These are phyloP conservation scores for Premnoplex brunnescens DNA, from an alignment of 2,797 vertebrate genomes.

Conservation along the genomic window DNA sequence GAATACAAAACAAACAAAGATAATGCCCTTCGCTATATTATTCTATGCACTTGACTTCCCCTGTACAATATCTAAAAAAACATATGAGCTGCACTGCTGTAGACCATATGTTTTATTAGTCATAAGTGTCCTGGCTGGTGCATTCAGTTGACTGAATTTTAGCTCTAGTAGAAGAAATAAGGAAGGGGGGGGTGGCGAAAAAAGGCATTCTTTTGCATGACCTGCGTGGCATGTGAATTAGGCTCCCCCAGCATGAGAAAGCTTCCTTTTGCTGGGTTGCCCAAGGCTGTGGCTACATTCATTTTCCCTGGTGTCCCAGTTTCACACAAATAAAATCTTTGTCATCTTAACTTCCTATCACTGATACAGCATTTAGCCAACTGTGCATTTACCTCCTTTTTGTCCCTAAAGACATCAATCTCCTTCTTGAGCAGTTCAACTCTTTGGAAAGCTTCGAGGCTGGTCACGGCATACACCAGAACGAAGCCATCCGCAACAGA, in stretches of 20 bases:
- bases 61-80: conserved; percentile 16
- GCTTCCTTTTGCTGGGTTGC: neutral
- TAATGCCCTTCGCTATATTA: conserved; percentile 33
- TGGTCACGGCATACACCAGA: conserved; percentile 93
- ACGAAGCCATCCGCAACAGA: conserved; percentile 91
- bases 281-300: neutral
- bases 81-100: neutral
- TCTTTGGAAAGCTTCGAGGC: conserved; percentile 89
- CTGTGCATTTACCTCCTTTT: conserved; percentile 85
- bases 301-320: neutral
- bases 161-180: neutral
- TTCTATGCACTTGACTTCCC: conserved; percentile 52
- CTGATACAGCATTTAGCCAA: neutral
- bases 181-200: rapidly evolving
- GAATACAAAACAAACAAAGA: conserved; percentile 59
- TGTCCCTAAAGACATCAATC: conserved; percentile 91
- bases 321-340: neutral
- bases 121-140: neutral
- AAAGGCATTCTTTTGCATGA: neutral
- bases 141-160: conserved; percentile 23
- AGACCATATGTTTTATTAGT: conserved; percentile 55
- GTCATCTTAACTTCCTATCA: neutral
- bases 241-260: neutral
- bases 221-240: neutral
- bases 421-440: conserved; percentile 92